Evolutionary conservation across 2,888 invertebrate species (phyloP).

Genomic region (Cephus pygmeus): DNA sequence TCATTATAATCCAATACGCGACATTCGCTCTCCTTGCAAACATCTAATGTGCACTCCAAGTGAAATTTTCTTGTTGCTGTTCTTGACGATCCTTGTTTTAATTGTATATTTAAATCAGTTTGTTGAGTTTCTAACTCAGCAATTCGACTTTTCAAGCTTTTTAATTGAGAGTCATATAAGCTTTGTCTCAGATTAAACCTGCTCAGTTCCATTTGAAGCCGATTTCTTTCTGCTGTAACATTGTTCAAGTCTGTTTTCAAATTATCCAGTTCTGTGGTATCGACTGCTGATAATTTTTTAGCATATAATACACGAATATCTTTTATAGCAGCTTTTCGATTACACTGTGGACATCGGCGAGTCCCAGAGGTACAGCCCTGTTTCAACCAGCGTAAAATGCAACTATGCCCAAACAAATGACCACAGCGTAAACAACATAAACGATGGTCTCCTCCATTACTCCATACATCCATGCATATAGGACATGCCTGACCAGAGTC

Average conservation of each 20-base stretch:
- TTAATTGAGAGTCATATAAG: slow-evolving; percentile 62
- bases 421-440: slow-evolving; percentile 91
- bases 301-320: slow-evolving; percentile 87
- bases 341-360: slow-evolving; percentile 90
- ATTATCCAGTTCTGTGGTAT: slow-evolving; percentile 80
- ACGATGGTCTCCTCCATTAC: slow-evolving; percentile 86
- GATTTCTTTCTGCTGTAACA: slow-evolving; percentile 71
- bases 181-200: slow-evolving; percentile 65
- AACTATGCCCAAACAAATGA: slow-evolving; percentile 88
- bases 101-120: slow-evolving; percentile 39
- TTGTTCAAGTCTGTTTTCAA: slow-evolving; percentile 71
- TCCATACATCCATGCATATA: slow-evolving; percentile 91
- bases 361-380: slow-evolving; percentile 67
- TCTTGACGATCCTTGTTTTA: slow-evolving; percentile 54
- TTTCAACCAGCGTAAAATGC: slow-evolving; percentile 81
- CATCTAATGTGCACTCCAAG: slow-evolving; percentile 75
- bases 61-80: slow-evolving; percentile 63
- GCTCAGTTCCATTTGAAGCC: slow-evolving; percentile 74
- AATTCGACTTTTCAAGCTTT: slow-evolving; percentile 49
- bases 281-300: slow-evolving; percentile 78
- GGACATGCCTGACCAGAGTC: slow-evolving; percentile 82
- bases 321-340: slow-evolving; percentile 74
- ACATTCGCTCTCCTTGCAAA: slow-evolving; percentile 79
- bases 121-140: slow-evolving; percentile 44
- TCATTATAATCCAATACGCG: slow-evolving; percentile 81